Base-by-base conservation (phyloP, 2,113 vertebrate genomes). In the Tragelaphus scriptus region DNA sequence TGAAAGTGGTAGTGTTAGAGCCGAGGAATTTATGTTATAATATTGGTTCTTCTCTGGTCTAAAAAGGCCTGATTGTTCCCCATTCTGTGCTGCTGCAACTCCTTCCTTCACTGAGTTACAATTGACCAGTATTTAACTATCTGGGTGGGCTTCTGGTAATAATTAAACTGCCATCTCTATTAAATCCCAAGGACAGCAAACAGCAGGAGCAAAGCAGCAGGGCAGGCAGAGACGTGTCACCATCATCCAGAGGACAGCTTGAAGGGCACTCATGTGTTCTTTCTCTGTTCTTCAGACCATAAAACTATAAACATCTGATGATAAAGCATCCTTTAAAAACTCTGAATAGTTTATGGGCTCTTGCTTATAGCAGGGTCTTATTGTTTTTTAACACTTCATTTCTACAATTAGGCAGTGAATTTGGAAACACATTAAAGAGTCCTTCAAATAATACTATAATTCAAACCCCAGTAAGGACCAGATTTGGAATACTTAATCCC, bases 351-450 rank as follows among this genome's bases (percentile, higher is more conserved):
- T 85, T 94, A 51, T 36, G 63, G 68, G n/a, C 32, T 85, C 53
- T 71, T 93, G 77, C 79, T 95, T 89, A 91, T 40, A 95, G 61
- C 68, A 87, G 53, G 30, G 21, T 90, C 82, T 79, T 82, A 77
- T 77, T 97, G 58, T 84, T 92, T 94, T 61, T 80, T 94, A 84
- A 95, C 55, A 89, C 40, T 91, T 87, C 16, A 68, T 93, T 96
- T 92, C 51, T 96, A 63, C 59, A 97, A 90, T 90, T 44, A 82
- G 4, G 2, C 26, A 91, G 15, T n/a, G 96, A 88, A 2, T 88
- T 92, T 95, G 93, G 93, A 98, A 96, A 79, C 75, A 85, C 58
- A 94, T 93, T 91, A 97, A 92, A 3, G 84, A 36, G 14, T 88
- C 44, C 2, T 26, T 85, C 94, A 93, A 53, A 36, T 86, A 58